Evolutionary conservation across 2,113 vertebrate genomes (phyloP).

Genomic region (Platysteira castanea): DNA sequence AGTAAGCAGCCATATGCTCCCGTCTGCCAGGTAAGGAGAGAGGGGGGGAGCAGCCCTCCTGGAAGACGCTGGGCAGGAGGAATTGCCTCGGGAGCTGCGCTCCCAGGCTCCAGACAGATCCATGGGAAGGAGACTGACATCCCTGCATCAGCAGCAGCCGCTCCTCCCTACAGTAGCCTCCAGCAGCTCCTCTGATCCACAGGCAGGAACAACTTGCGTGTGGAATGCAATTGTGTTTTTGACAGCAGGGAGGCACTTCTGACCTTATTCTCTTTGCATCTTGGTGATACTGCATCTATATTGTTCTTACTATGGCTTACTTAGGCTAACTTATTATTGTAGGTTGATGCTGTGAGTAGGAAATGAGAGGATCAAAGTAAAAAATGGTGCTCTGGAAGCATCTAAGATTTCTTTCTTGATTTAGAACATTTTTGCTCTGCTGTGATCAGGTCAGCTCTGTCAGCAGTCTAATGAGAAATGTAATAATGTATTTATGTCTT

Average conservation of each 20-base stretch:
- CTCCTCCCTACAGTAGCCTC: background rate
- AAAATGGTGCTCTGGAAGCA: background rate
- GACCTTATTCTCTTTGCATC: background rate
- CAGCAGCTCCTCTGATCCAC: background rate
- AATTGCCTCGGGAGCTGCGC: background rate
- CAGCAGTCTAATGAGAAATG: background rate
- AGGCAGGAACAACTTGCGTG: background rate
- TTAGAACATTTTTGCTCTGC: background rate
- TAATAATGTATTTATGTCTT: background rate
- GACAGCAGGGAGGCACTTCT: background rate
- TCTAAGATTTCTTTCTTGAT: background rate
- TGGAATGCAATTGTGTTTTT: background rate
- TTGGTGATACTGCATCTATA: background rate
- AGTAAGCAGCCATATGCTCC: slow-evolving; percentile 31
- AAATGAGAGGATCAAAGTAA: background rate
- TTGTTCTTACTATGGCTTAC: background rate
- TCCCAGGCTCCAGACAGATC: background rate
- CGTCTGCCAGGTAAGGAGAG: background rate
- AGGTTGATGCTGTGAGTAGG: background rate
- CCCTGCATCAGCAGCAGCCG: background rate
- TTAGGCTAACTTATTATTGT: background rate
- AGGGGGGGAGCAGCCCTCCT: background rate
- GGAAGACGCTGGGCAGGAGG: background rate
- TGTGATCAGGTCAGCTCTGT: background rate
- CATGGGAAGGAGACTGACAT: background rate